Evolutionary conservation across 2,113 vertebrate species (phyloP).

Genomic region (Rhynchopsitta pachyrhyncha): DNA sequence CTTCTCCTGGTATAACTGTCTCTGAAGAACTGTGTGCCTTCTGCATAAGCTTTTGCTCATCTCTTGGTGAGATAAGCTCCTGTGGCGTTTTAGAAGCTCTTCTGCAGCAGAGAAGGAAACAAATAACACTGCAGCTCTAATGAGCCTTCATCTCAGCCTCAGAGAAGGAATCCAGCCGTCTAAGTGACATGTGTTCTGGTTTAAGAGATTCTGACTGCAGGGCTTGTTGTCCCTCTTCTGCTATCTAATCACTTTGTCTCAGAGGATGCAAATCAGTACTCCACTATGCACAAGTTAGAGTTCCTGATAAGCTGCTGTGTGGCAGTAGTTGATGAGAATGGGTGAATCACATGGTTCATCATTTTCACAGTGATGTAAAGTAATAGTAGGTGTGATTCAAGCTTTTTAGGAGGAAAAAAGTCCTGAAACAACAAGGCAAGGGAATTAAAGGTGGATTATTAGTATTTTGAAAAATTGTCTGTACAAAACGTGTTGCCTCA

Average conservation of each 20-base stretch:
- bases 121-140: not conserved
- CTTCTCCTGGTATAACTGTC: not conserved
- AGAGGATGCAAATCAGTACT: not conserved
- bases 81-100: slow-evolving; percentile 47
- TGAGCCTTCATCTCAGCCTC: not conserved
- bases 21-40: slow-evolving; percentile 22
- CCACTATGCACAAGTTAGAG: not conserved
- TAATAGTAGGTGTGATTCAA: not conserved
- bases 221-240: not conserved
- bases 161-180: not conserved
- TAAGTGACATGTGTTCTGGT: not conserved
- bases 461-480: not conserved
- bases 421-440: not conserved
- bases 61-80: slow-evolving; percentile 31
- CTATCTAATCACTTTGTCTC: not conserved
- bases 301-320: not conserved
- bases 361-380: not conserved
- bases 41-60: slow-evolving; percentile 10
- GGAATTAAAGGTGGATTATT: not conserved
- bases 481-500: not conserved
- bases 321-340: not conserved
- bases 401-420: not conserved
- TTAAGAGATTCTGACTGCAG: not conserved
- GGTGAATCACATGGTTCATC: not conserved
- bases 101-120: slow-evolving; percentile 39